These are phyloP conservation scores for Sipha maydis DNA, from an alignment of 2,888 invertebrate species.

Conservation along the genomic window DNA sequence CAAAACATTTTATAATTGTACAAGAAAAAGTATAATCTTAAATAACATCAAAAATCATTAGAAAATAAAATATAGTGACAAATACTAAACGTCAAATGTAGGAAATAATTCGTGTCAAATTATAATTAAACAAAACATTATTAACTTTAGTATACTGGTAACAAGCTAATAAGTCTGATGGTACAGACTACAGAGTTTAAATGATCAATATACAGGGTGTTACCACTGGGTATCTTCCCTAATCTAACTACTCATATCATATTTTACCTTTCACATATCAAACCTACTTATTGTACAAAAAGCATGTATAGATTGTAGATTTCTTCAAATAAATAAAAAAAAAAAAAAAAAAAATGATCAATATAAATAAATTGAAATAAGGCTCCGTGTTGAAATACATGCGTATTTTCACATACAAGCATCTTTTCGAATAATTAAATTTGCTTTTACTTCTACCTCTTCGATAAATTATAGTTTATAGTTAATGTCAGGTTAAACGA, in stretches of 20 bases:
- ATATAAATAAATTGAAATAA: not conserved
- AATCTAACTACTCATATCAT: too few relatives aligned
- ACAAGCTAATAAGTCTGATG: not conserved
- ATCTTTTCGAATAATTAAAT: not conserved
- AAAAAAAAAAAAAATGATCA: not conserved
- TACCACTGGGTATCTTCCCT: too few relatives aligned
- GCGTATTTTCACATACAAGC: not conserved
- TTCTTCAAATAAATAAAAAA: too few relatives aligned
- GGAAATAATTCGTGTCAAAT: not conserved
- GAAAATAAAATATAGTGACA: not conserved
- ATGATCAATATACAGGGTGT: too few relatives aligned
- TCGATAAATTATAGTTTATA: not conserved
- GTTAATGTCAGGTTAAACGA: not conserved
- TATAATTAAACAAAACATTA: not conserved
- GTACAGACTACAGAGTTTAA: not conserved
- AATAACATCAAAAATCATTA: not conserved
- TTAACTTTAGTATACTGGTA: not conserved
- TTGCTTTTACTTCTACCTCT: not conserved
- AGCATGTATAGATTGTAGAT: too few relatives aligned
- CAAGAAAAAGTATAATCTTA: too few relatives aligned
- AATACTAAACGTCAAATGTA: too few relatives aligned
- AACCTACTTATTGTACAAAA: too few relatives aligned
- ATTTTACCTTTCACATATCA: too few relatives aligned
- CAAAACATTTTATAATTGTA: too few relatives aligned
- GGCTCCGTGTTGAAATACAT: not conserved